Evolutionary conservation across 2,888 invertebrate species (phyloP).

Genomic region (Patella caerulea): DNA sequence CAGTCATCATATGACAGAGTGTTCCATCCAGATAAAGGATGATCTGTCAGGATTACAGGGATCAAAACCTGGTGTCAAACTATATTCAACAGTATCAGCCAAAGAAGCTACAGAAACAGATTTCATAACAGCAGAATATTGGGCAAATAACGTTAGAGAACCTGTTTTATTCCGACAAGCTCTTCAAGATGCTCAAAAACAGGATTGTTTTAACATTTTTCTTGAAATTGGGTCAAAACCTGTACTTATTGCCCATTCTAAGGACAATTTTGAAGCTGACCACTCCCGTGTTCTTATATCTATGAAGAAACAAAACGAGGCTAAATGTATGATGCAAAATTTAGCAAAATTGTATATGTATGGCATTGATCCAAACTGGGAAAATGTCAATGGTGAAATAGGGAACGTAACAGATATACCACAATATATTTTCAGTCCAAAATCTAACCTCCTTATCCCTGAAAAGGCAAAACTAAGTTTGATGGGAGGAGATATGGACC

Average conservation of each 20-base stretch:
- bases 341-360: constrained; percentile 33
- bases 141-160: constrained; percentile 41
- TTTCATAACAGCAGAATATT: constrained; percentile 44
- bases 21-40: constrained; percentile 27
- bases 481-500: constrained; percentile 24
- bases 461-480: constrained; percentile 25
- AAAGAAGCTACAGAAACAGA: constrained; percentile 18
- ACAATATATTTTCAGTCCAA: constrained; percentile 39
- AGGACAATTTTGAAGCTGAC: constrained; percentile 28
- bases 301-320: constrained; percentile 35
- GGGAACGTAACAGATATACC: constrained; percentile 35
- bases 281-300: constrained; percentile 29
- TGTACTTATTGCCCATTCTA: constrained; percentile 40
- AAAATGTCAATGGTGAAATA: constrained; percentile 25
- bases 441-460: constrained; percentile 32
- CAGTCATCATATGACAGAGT: constrained; percentile 40
- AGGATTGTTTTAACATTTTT: constrained; percentile 31
- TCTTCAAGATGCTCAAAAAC: constrained; percentile 21
- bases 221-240: constrained; percentile 55
- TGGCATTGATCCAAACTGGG: constrained; percentile 36
- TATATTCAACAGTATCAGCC: constrained; percentile 51
- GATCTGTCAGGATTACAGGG: constrained; percentile 30
- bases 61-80: constrained; percentile 12
- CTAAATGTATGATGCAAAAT: constrained; percentile 27
- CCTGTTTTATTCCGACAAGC: constrained; percentile 40